phyloP scores from a whole-genome alignment of 1,140 invertebrate genomes.

The Conus betulinus region DNA sequence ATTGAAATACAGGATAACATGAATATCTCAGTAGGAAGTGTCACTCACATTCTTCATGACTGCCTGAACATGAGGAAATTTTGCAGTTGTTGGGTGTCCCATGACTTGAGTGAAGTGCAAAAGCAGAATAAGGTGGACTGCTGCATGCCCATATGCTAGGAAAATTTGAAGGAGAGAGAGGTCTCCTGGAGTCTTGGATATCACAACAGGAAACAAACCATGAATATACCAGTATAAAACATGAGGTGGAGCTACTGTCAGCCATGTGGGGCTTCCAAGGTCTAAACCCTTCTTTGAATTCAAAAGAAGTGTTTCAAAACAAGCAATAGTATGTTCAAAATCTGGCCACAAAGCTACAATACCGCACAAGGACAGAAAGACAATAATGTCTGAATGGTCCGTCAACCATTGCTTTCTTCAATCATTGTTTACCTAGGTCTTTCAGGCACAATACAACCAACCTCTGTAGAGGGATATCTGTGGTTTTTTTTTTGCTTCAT shows the following conservation, averaged over 20 bases:
- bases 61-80: background rate
- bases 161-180: background rate
- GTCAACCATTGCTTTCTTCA: background rate
- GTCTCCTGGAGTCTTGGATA: background rate
- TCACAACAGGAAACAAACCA: background rate
- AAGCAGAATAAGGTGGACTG: background rate
- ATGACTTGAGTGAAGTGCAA: background rate
- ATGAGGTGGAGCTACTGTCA: background rate
- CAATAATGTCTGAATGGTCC: background rate
- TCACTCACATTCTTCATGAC: slow-evolving; percentile 1
- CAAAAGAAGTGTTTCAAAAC: slow-evolving; percentile 6
- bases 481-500: no score
- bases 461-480: no score
- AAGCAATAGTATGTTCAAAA: background rate
- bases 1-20: background rate
- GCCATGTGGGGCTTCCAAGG: background rate
- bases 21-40: background rate
- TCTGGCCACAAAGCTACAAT: background rate
- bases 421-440: background rate
- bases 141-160: background rate
- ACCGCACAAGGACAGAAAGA: background rate
- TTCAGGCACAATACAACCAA: no score
- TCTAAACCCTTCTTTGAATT: background rate
- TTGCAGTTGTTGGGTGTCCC: background rate
- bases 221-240: no score